These are phyloP conservation scores for Hycleus phaleratus DNA, from an alignment of 1,140 invertebrate genomes.

Conservation along the genomic window DNA sequence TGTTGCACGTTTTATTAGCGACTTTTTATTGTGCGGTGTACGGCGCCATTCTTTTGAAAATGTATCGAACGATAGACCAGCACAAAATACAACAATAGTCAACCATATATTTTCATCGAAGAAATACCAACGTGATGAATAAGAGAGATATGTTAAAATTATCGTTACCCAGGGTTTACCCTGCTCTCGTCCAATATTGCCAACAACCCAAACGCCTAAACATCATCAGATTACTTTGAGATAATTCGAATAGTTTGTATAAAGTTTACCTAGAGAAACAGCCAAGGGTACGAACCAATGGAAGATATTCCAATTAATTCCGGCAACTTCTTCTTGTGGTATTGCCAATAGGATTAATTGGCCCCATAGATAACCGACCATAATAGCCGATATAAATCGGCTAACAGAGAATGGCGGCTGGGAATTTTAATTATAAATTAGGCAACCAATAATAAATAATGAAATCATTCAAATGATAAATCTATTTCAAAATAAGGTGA, in stretches of 20 bases:
- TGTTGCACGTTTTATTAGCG: slow-evolving; percentile 40
- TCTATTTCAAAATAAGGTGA: no score
- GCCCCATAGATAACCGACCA: slow-evolving; percentile 74
- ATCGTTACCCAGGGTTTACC: slow-evolving; percentile 52
- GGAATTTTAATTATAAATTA: slow-evolving; percentile 26
- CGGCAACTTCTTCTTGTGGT: slow-evolving; percentile 63
- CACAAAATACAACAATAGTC: slow-evolving; percentile 53
- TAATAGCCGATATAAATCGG: slow-evolving; percentile 67
- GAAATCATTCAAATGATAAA: no score
- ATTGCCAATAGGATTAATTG: slow-evolving; percentile 67
- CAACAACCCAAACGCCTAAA: slow-evolving; percentile 79
- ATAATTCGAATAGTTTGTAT: no score
- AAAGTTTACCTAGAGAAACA: slow-evolving; percentile 61
- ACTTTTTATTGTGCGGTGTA: slow-evolving; percentile 48
- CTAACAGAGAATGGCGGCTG: slow-evolving; percentile 71
- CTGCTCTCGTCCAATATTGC: slow-evolving; percentile 75
- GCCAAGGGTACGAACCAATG: slow-evolving; percentile 64
- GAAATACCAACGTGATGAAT: slow-evolving; percentile 55
- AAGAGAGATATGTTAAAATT: slow-evolving; percentile 58
- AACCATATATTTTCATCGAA: slow-evolving; percentile 62
- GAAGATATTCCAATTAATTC: slow-evolving; percentile 58
- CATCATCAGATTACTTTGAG: slow-evolving; percentile 1
- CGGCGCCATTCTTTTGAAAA: slow-evolving; percentile 71
- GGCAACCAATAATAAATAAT: slow-evolving; percentile 1
- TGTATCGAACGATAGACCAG: slow-evolving; percentile 60